Evolutionary conservation across 2,113 vertebrate species (phyloP).

Genomic region (Calcarius ornatus): DNA sequence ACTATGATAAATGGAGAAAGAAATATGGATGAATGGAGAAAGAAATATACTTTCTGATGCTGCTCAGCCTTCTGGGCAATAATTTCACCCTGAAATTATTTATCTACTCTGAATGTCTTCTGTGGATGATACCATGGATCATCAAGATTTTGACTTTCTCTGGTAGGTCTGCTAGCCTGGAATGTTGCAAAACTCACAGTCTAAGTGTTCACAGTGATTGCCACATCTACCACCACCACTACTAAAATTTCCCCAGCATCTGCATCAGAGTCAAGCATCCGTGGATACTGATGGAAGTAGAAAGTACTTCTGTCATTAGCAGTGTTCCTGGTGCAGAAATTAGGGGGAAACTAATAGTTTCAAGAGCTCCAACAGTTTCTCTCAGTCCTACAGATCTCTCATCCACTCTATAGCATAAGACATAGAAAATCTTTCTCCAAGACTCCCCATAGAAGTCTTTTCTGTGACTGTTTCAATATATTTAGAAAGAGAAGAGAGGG

Average conservation of each 20-base stretch:
- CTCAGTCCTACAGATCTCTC: background rate
- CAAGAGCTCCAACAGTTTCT: background rate
- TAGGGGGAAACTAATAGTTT: background rate
- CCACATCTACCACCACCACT: background rate
- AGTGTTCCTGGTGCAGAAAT: background rate
- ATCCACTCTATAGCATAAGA: background rate
- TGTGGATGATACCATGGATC: background rate
- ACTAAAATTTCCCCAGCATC: background rate
- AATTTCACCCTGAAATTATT: background rate
- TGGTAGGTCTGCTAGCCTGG: background rate
- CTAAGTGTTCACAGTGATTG: background rate
- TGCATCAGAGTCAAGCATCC: background rate
- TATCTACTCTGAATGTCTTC: background rate
- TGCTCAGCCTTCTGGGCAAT: background rate
- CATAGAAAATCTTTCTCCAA: background rate
- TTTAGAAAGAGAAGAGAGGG: background rate
- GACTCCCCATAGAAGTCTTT: background rate
- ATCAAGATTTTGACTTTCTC: background rate
- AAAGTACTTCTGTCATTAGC: background rate
- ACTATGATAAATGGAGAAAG: background rate
- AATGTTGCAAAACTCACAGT: background rate
- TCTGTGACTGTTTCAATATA: background rate
- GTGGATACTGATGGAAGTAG: background rate
- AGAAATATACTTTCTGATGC: background rate
- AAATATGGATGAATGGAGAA: background rate